A percentile compares a stretch with the other conserved stretches of the same genome.
phyloP scores from a whole-genome alignment of 2,113 vertebrate genomes.

The Malurus elegans region DNA sequence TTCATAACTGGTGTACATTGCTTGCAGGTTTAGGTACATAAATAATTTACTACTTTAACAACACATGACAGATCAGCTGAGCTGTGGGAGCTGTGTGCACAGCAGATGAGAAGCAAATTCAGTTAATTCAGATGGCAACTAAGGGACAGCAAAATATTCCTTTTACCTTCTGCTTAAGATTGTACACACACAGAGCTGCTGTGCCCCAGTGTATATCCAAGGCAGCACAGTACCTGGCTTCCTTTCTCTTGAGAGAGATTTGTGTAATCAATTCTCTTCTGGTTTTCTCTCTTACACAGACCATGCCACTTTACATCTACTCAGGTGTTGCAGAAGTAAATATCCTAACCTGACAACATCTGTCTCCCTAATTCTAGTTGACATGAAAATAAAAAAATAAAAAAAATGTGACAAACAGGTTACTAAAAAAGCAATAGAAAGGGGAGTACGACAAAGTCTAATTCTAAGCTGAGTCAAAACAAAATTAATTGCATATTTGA shows the following conservation, averaged over 20 bases:
- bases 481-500: not conserved
- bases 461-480: not conserved
- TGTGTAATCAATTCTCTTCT: not conserved
- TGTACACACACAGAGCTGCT: not conserved
- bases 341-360: not conserved
- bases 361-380: not conserved
- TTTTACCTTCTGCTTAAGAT: not conserved
- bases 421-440: not conserved
- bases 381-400: not conserved
- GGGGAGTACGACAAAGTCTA: not conserved
- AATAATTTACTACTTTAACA: slow-evolving; percentile 12
- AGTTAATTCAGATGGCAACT: not conserved
- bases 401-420: not conserved
- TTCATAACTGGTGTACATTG: not conserved
- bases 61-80: not conserved
- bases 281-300: not conserved
- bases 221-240: not conserved
- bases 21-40: not conserved
- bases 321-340: not conserved
- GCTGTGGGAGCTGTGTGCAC: not conserved
- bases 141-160: not conserved
- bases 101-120: not conserved
- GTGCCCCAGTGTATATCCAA: not conserved
- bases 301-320: not conserved
- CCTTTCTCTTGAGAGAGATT: not conserved